Evolutionary conservation across 2,888 invertebrate genomes (phyloP).

Genomic region (Platycnemis pennipes): DNA sequence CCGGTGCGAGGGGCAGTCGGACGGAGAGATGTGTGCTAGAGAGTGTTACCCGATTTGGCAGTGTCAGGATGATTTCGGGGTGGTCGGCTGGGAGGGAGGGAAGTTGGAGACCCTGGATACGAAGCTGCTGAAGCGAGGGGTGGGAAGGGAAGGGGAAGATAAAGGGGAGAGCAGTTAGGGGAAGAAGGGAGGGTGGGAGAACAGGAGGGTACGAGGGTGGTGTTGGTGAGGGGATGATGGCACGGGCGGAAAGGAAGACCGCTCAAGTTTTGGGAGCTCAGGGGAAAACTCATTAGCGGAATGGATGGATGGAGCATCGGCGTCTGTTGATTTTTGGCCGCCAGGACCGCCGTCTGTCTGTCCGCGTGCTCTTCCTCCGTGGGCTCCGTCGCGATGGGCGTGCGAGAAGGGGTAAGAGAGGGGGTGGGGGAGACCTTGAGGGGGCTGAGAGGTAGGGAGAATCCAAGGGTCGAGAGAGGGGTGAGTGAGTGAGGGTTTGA

Average conservation of each 20-base stretch:
- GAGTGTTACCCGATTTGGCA: background rate
- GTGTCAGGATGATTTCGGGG: background rate
- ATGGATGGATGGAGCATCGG: slow-evolving; percentile 60
- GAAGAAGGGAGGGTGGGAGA: background rate
- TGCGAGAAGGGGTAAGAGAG: background rate
- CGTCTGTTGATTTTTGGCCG: slow-evolving; percentile 61
- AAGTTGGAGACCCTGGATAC: background rate
- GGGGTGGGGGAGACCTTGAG: background rate
- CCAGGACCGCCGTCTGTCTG: background rate
- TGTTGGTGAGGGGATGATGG: background rate
- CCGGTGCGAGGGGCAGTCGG: background rate
- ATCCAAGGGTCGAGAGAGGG: background rate
- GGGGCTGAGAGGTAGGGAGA: background rate
- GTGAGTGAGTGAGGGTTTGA: background rate
- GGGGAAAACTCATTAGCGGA: slow-evolving; percentile 62
- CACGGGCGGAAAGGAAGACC: slow-evolving; percentile 24
- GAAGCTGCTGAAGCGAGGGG: background rate
- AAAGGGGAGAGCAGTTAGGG: background rate
- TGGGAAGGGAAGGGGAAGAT: background rate
- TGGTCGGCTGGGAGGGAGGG: background rate
- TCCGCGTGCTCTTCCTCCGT: background rate
- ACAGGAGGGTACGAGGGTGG: background rate
- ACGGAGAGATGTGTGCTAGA: background rate
- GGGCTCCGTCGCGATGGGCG: background rate
- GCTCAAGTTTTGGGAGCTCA: slow-evolving; percentile 40